These are phyloP conservation scores for Drosophila gunungcola DNA, from an alignment of 1,140 invertebrate species.

Conservation along the genomic window DNA sequence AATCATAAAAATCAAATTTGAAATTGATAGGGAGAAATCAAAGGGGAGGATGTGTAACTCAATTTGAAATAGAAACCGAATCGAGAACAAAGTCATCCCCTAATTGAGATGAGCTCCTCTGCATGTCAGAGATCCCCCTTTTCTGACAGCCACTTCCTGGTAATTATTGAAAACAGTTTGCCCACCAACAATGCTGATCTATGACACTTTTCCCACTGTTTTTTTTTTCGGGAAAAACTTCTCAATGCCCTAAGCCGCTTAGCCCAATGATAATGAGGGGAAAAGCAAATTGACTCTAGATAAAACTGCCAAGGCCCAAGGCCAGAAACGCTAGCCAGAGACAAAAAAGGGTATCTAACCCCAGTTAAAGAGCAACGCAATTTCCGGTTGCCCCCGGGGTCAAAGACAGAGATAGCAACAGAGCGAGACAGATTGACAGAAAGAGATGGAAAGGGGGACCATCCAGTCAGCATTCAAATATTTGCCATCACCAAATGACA, in stretches of 20 bases:
- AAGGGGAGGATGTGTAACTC: constrained; percentile 32
- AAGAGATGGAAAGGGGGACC: constrained; percentile 12
- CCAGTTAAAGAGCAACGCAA: constrained; percentile 64
- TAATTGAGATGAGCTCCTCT: constrained; percentile 23
- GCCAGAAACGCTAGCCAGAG: constrained; percentile 21
- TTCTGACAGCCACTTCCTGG: constrained; percentile 42
- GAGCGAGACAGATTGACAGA: constrained; percentile 43
- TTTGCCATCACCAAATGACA: constrained; percentile 69
- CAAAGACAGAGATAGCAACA: constrained; percentile 4
- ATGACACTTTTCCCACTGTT: constrained; percentile 24
- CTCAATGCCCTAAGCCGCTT: constrained; percentile 52
- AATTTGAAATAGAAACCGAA: constrained; percentile 54
- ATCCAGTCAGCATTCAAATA: constrained; percentile 62
- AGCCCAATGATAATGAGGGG: constrained; percentile 45
- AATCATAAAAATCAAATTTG: constrained; percentile 79
- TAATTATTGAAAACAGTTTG: constrained; percentile 53
- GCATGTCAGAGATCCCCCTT: neutral
- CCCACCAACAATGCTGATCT: constrained; percentile 35
- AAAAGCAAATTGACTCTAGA: constrained; percentile 73
- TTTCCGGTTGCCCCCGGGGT: constrained; percentile 56
- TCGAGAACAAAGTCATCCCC: constrained; percentile 43
- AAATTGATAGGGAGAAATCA: constrained; percentile 27
- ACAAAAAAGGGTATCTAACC: constrained; percentile 65
- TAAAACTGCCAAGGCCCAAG: constrained; percentile 60
- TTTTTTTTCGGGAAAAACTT: constrained; percentile 20